Evolutionary conservation across 2,113 vertebrate species (phyloP), one percentile per base, ranked within the genome.

Genomic region (Microcebus tavaratra): DNA sequence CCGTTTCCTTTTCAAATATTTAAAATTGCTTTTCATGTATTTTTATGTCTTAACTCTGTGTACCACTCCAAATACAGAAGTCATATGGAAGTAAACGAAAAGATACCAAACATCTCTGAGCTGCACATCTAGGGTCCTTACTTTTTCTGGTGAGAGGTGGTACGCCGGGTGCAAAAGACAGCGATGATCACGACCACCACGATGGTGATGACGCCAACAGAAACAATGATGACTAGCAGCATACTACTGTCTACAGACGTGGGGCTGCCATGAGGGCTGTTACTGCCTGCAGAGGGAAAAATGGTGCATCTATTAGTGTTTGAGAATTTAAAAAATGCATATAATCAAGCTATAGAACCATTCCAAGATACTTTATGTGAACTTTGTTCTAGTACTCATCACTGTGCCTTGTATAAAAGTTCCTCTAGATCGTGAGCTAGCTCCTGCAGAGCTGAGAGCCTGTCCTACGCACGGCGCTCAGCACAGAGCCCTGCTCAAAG

Each of bases 141-240:
- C 99, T 99, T 99, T 82, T 99, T 99, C 98, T 99, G 99, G 98
- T 99, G 99, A 75, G 99, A 99, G 12, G 99, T 99, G 82, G 99
- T 99, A 11, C 99, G 99, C 2, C 99, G 99, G 0, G 99, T 99
- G 97, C 99, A 99, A 97, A 99, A 99, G 88, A 99, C 99, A 0
- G 99, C 99, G 0, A 99, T 99, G 34, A 99, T 99, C 90, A 99
- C 99, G 73, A 99, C 99, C 85, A 99, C 97, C 48, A 99, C 99
- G 59, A 99, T 99, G 98, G 99, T 99, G 98, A 99, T 99, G 75
- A 99, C 99, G 3, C 99, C 99, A 21, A 99, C 99, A 0, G 99
- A 99, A 27, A 99, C 99, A 27, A 99, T 99, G 98, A 99, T 99
- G 65, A 99, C 99, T 76, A 99, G 98, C 94, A 99, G 98, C 98